phyloP scores from a whole-genome alignment of 23 tunicate genomes.

The Ciona savignyi region DNA sequence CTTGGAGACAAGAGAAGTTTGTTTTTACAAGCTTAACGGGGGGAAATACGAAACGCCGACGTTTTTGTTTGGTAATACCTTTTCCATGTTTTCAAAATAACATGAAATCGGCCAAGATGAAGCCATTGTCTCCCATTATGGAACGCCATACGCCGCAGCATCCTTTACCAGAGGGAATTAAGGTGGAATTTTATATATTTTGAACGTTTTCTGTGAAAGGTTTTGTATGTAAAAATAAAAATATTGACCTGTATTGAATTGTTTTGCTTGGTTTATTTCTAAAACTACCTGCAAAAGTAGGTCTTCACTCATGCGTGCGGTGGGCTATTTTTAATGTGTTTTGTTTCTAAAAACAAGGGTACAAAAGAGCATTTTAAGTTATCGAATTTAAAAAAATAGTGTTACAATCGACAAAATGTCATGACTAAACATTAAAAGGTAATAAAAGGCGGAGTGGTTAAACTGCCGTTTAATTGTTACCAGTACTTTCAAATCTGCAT shows the following conservation, averaged over 20 bases:
- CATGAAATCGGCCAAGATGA: slow-evolving; percentile 41
- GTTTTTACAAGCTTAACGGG: neutral
- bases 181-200: slow-evolving; percentile 19
- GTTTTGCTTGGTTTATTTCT: neutral
- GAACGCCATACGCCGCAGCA: slow-evolving; percentile 93
- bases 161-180: slow-evolving; percentile 83
- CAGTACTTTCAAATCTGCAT: too few species aligned
- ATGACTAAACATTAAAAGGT: too few species aligned
- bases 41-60: slow-evolving; percentile 17
- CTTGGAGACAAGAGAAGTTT: slow-evolving; percentile 4
- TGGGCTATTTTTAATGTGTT: too few species aligned
- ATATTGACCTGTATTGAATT: neutral
- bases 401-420: too few species aligned
- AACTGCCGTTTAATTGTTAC: too few species aligned
- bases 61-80: neutral
- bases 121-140: slow-evolving; percentile 79
- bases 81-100: neutral
- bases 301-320: too few species aligned
- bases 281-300: too few species aligned
- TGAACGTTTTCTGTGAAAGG: neutral
- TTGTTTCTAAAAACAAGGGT: too few species aligned
- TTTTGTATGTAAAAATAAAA: neutral
- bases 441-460: too few species aligned
- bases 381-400: too few species aligned
- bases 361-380: too few species aligned